These are phyloP conservation scores for Dicrurus megarhynchus DNA, from an alignment of 2,113 vertebrate species.

Conservation along the genomic window DNA sequence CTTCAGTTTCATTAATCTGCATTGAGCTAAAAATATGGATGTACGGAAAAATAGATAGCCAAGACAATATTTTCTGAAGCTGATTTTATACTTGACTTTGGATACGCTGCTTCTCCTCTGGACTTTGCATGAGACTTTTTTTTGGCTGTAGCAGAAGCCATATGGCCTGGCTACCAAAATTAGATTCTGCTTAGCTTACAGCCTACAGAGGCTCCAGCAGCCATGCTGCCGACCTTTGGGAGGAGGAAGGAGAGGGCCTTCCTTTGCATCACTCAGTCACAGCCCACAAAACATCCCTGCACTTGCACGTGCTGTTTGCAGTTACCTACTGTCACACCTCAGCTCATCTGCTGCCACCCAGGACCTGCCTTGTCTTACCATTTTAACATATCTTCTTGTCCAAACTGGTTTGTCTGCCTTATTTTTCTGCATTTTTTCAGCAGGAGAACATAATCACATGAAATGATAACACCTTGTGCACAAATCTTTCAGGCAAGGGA, in stretches of 20 bases:
- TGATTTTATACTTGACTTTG: background rate
- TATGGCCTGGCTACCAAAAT: background rate
- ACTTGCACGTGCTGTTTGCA: background rate
- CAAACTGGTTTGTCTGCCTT: background rate
- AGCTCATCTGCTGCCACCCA: background rate
- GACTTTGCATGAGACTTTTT: background rate
- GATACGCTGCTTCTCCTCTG: background rate
- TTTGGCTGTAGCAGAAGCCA: background rate
- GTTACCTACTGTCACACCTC: background rate
- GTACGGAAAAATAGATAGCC: background rate
- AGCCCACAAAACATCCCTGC: background rate
- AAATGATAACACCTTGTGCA: background rate
- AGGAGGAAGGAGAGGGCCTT: background rate
- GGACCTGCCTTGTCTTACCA: background rate
- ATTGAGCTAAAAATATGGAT: background rate
- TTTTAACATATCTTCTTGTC: background rate
- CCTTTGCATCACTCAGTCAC: background rate
- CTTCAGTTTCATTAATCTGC: background rate
- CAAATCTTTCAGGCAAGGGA: background rate
- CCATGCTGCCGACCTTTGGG: fast-evolving
- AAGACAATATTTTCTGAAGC: background rate
- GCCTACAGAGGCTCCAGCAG: background rate
- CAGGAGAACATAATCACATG: background rate
- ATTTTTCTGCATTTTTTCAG: background rate
- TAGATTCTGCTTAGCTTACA: background rate